phyloP scores from a whole-genome alignment of 2,113 vertebrate species.

The Rhabdomys dilectus region DNA sequence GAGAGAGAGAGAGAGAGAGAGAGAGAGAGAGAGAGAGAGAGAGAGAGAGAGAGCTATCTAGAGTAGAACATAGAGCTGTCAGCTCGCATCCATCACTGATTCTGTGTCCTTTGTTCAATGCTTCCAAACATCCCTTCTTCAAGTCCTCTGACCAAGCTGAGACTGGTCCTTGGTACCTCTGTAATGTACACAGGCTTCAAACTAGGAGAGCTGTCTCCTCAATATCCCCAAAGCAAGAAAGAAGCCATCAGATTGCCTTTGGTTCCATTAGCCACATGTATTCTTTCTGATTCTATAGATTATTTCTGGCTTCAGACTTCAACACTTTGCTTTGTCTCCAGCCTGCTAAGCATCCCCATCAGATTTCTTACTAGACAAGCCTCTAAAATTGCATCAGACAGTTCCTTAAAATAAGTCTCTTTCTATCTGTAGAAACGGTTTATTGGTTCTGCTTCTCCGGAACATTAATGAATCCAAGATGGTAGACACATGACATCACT shows the following conservation, averaged over 20 bases:
- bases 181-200: not conserved
- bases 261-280: not conserved
- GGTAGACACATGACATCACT: not conserved
- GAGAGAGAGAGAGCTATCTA: too few relatives aligned
- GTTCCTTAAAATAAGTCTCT: conserved; percentile 8
- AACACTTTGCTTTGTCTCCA: not conserved
- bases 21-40: too few relatives aligned
- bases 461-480: not conserved
- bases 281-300: not conserved
- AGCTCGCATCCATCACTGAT: too few relatives aligned
- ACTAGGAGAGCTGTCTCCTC: not conserved
- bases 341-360: not conserved
- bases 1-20: too few relatives aligned
- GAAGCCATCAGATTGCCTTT: not conserved
- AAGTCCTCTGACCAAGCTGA: too few relatives aligned
- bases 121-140: too few relatives aligned
- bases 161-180: too few relatives aligned
- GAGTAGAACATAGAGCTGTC: too few relatives aligned
- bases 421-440: not conserved
- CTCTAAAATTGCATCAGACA: not conserved
- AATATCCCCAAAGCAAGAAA: not conserved
- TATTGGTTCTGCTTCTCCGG: conserved; percentile 6
- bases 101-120: too few relatives aligned
- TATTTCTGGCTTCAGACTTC: not conserved
- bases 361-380: not conserved